These are phyloP conservation scores for Rhinoraja longicauda DNA, from an alignment of 2,797 vertebrate species.

Conservation along the genomic window DNA sequence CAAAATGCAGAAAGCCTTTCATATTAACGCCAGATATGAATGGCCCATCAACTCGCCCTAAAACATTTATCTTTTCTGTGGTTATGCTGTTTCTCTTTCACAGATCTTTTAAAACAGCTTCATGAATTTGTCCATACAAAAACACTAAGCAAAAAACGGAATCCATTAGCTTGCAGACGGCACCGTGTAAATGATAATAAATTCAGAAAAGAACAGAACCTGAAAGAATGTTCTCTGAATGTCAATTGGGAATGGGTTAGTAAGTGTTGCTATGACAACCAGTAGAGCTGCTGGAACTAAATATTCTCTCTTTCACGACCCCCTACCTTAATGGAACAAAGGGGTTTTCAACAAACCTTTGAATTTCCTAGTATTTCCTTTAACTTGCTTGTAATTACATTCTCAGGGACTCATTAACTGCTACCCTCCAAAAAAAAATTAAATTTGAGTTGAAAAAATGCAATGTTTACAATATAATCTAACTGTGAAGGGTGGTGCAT, in stretches of 20 bases:
- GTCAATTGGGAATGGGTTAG: conserved; percentile 37
- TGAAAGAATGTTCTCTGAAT: conserved; percentile 35
- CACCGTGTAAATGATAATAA: conserved; percentile 31
- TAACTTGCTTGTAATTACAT: not conserved
- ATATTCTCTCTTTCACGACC: conserved; percentile 30
- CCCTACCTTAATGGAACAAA: conserved; percentile 36
- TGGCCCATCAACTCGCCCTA: not conserved
- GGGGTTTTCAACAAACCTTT: not conserved
- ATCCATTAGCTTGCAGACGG: not conserved
- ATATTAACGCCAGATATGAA: not conserved
- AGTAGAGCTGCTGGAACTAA: conserved; percentile 17
- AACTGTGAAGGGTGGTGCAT: not conserved
- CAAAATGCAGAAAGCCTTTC: not conserved
- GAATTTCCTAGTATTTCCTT: conserved; percentile 28
- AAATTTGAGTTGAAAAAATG: not conserved
- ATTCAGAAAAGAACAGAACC: conserved; percentile 30
- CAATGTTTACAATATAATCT: not conserved
- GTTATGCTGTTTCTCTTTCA: not conserved
- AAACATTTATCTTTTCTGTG: not conserved
- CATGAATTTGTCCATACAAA: not conserved
- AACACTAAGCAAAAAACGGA: not conserved
- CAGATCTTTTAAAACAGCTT: conserved; percentile 1
- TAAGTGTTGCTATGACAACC: conserved; percentile 35
- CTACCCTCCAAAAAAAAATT: not conserved
- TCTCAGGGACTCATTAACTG: not conserved